Evolutionary conservation across 2,888 invertebrate species (phyloP).

Genomic region (Ligdia adustata): DNA sequence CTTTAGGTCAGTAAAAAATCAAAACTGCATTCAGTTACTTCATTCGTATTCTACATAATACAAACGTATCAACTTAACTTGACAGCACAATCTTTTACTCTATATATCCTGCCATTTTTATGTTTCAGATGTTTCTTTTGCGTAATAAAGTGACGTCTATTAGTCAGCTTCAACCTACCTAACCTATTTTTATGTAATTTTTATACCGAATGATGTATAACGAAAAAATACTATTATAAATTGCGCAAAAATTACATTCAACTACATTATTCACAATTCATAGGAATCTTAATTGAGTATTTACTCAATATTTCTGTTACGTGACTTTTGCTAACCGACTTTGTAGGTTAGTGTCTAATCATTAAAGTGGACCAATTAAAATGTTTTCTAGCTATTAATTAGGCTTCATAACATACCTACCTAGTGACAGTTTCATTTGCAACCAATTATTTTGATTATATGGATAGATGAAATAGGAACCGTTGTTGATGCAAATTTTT

Average conservation of each 20-base stretch:
- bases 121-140: no score
- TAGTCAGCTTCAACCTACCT: no score
- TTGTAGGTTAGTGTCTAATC: not conserved
- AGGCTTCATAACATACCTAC: slow-evolving; percentile 5
- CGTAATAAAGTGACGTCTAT: no score
- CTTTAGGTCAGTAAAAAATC: no score
- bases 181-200: no score
- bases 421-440: slow-evolving; percentile 13
- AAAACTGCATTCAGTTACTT: not conserved
- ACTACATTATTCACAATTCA: slow-evolving; percentile 9
- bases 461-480: slow-evolving; percentile 14
- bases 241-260: no score
- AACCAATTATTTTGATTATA: slow-evolving; percentile 26
- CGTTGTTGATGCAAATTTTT: slow-evolving; percentile 15
- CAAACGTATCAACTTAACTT: no score
- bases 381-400: slow-evolving; percentile 17
- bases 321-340: not conserved
- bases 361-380: slow-evolving; percentile 10
- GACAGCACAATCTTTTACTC: no score
- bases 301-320: not conserved
- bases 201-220: no score
- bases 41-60: slow-evolving; percentile 9
- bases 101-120: no score
- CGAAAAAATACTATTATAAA: no score
- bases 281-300: slow-evolving; percentile 16